phyloP scores from a whole-genome alignment of 2,888 invertebrate genomes.

The Ferdinandea cuprea region DNA sequence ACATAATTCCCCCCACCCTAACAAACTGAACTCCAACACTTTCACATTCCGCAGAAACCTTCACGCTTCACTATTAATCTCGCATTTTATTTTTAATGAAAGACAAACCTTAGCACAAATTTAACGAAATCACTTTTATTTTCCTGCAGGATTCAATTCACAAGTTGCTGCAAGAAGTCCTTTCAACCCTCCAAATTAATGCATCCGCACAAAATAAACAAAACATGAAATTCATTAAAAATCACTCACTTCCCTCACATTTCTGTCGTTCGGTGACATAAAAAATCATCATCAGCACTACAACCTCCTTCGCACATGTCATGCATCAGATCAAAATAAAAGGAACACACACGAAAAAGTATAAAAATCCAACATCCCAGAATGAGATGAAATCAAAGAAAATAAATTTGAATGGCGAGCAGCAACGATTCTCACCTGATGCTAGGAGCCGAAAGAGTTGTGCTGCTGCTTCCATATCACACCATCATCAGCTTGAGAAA shows the following conservation, averaged over 20 bases:
- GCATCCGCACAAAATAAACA: slow-evolving; percentile 40
- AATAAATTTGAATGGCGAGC: slow-evolving; percentile 56
- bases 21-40: slow-evolving; percentile 20
- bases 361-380: slow-evolving; percentile 21
- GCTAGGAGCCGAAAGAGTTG: slow-evolving; percentile 51
- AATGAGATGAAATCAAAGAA: slow-evolving; percentile 62
- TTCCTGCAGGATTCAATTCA: slow-evolving; percentile 49
- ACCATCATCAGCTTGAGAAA: slow-evolving; percentile 68
- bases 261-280: slow-evolving; percentile 47
- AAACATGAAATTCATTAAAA: slow-evolving; percentile 71
- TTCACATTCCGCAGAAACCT: background rate
- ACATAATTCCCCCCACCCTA: background rate
- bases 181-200: slow-evolving; percentile 2
- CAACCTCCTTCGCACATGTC: slow-evolving; percentile 33
- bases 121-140: slow-evolving; percentile 71
- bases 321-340: slow-evolving; percentile 39
- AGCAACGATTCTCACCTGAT: slow-evolving; percentile 56
- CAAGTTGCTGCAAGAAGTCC: slow-evolving; percentile 36
- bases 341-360: slow-evolving; percentile 12
- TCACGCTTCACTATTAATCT: background rate
- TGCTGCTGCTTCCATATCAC: too few relatives aligned
- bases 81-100: slow-evolving; percentile 18
- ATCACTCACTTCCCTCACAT: slow-evolving; percentile 63
- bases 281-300: slow-evolving; percentile 49
- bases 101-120: slow-evolving; percentile 55